Percentiles rank a stretch among this genome's conserved stretches.
Conservation (phyloP, 2,113 vertebrate genomes). For the Scomber colias region DNA sequence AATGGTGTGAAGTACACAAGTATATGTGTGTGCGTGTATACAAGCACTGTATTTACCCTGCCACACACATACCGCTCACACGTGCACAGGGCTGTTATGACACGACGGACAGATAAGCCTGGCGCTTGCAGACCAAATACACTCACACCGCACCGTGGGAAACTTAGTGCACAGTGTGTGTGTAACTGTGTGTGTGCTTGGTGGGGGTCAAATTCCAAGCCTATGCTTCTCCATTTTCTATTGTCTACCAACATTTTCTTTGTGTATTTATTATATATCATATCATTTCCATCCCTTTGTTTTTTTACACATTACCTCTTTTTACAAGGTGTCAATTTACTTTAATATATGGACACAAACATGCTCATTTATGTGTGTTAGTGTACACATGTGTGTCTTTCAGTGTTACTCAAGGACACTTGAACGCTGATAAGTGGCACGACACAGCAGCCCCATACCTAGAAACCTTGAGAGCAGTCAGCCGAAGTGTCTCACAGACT, state of each 20-base stretch:
- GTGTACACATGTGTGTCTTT: constrained; percentile 7
- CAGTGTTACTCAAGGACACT: constrained; percentile 63
- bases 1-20: no score
- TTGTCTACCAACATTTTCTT: background rate
- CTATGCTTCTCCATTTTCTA: constrained; percentile 9
- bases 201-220: constrained; percentile 4
- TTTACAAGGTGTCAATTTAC: constrained; percentile 14
- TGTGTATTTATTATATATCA: background rate
- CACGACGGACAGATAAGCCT: constrained; percentile 68
- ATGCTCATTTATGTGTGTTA: background rate
- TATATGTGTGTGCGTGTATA: background rate
- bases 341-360: background rate
- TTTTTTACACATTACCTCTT: background rate
- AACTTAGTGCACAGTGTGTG: constrained; percentile 29
- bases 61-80: constrained; percentile 32
- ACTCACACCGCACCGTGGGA: constrained; percentile 59
- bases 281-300: background rate
- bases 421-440: constrained; percentile 65
- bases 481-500: constrained; percentile 35
- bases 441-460: constrained; percentile 59
- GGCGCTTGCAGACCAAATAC: constrained; percentile 71
- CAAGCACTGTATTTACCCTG: background rate
- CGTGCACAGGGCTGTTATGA: constrained; percentile 67
- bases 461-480: constrained; percentile 65
- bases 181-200: constrained; percentile 21